phyloP scores from a whole-genome alignment of 2,888 invertebrate species.

The Caenorhabditis virilis region DNA sequence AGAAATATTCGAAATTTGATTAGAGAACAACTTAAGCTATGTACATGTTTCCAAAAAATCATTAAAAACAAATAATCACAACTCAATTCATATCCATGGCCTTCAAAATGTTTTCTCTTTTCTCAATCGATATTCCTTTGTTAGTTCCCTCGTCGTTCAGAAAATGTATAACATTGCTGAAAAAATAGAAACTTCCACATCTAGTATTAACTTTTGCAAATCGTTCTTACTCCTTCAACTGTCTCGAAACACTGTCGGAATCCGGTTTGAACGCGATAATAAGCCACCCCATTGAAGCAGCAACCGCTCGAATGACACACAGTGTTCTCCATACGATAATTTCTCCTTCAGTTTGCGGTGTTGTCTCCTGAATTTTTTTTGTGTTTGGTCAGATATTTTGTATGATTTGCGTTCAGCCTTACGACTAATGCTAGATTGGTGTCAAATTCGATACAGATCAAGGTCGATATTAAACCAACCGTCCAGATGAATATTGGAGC shows the following conservation, averaged over 20 bases:
- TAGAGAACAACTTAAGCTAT: too few species aligned
- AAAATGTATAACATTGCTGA: slow-evolving; percentile 13
- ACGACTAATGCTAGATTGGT: slow-evolving; percentile 18
- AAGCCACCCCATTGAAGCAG: slow-evolving; percentile 29
- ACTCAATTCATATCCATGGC: slow-evolving; percentile 15
- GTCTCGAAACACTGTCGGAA: slow-evolving; percentile 30
- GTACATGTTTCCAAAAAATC: background rate
- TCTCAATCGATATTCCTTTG: slow-evolving; percentile 1
- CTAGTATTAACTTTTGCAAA: too few species aligned
- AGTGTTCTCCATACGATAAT: slow-evolving; percentile 29
- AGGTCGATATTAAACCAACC: slow-evolving; percentile 21
- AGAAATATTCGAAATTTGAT: too few species aligned
- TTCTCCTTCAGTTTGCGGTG: slow-evolving; percentile 1
- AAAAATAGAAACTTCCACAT: background rate
- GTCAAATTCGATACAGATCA: slow-evolving; percentile 37
- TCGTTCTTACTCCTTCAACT: slow-evolving; percentile 31
- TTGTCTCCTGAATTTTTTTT: slow-evolving; percentile 10
- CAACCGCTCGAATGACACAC: slow-evolving; percentile 26
- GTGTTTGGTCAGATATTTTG: background rate
- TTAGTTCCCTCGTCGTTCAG: slow-evolving; percentile 6
- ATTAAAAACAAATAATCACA: background rate
- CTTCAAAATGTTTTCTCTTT: slow-evolving; percentile 7
- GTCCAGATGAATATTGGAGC: slow-evolving; percentile 36
- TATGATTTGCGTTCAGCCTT: too few species aligned
- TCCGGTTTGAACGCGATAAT: slow-evolving; percentile 37